These are phyloP conservation scores for Formica exsecta DNA, from an alignment of 1,140 invertebrate genomes.

Conservation along the genomic window DNA sequence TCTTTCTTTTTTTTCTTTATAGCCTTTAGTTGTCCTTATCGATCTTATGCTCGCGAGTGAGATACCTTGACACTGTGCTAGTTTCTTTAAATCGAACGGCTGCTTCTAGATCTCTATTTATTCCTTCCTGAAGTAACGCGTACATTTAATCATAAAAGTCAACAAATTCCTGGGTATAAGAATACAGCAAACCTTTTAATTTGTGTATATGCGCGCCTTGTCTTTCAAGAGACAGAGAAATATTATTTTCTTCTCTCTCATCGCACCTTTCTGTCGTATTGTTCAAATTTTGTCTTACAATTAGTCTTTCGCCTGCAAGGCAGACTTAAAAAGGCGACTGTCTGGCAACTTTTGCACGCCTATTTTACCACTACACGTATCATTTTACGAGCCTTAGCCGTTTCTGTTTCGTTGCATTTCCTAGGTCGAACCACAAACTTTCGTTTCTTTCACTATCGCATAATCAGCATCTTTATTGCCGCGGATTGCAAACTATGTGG, in stretches of 20 bases:
- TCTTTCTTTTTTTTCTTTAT: not conserved
- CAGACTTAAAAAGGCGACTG: not conserved
- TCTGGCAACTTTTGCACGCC: not conserved
- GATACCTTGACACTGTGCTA: constrained; percentile 83
- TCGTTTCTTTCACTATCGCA: constrained; percentile 75
- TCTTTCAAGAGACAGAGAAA: not conserved
- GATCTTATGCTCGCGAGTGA: constrained; percentile 28
- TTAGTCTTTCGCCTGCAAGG: not conserved
- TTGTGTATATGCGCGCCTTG: not conserved
- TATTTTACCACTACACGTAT: not conserved
- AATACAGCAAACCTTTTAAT: not conserved
- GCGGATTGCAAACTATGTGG: constrained; percentile 44
- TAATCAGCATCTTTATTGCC: constrained; percentile 67
- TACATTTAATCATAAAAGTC: constrained; percentile 34
- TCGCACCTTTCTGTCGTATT: not conserved
- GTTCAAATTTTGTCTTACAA: not conserved
- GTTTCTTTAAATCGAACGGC: constrained; percentile 75
- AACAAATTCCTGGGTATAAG: not conserved
- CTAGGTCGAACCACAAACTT: constrained; percentile 39
- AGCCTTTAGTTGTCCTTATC: not conserved
- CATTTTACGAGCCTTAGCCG: constrained; percentile 3
- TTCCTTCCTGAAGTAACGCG: not conserved
- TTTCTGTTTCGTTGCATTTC: constrained; percentile 37
- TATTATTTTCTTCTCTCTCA: not conserved
- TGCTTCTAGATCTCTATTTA: constrained; percentile 26